These are phyloP conservation scores for Leptonema lineaticorne DNA, from an alignment of 1,140 invertebrate species.

Conservation along the genomic window DNA sequence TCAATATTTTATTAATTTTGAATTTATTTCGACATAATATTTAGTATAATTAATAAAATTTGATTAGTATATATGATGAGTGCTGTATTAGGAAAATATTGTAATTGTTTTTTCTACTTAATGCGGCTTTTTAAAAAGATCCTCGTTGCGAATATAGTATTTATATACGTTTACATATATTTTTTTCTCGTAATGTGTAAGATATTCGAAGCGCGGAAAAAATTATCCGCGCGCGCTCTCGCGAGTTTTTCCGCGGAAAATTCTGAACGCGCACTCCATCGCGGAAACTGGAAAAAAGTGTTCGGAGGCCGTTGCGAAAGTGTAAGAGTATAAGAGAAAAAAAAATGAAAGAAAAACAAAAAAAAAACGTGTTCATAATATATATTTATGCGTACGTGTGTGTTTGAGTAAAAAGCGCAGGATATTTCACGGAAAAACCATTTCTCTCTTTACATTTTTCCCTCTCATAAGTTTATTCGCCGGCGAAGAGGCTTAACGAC, in stretches of 20 bases:
- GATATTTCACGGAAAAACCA: constrained; percentile 7
- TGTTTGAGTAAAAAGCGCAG: too few species aligned
- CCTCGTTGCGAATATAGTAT: background rate
- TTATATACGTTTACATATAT: background rate
- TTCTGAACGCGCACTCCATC: background rate
- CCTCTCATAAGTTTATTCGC: constrained; percentile 21
- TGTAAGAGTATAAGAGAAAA: background rate
- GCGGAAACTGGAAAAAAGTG: constrained; percentile 11
- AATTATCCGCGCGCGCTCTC: constrained; percentile 7
- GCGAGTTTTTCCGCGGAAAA: constrained; percentile 2
- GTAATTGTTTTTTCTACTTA: too few species aligned
- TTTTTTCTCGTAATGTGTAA: background rate
- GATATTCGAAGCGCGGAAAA: constrained; percentile 14
- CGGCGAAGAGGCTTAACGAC: constrained; percentile 25
- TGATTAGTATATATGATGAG: too few species aligned
- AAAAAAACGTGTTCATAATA: background rate
- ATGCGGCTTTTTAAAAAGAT: too few species aligned
- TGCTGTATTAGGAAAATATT: too few species aligned
- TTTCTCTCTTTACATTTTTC: constrained; percentile 7
- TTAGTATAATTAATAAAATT: too few species aligned
- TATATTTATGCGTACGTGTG: too few species aligned
- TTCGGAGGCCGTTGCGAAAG: constrained; percentile 15
- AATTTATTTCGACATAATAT: too few species aligned
- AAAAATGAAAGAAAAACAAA: constrained; percentile 1
- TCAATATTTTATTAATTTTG: too few species aligned